These are phyloP conservation scores for Orthonevra nobilis DNA, from an alignment of 2,888 invertebrate species.

Conservation along the genomic window DNA sequence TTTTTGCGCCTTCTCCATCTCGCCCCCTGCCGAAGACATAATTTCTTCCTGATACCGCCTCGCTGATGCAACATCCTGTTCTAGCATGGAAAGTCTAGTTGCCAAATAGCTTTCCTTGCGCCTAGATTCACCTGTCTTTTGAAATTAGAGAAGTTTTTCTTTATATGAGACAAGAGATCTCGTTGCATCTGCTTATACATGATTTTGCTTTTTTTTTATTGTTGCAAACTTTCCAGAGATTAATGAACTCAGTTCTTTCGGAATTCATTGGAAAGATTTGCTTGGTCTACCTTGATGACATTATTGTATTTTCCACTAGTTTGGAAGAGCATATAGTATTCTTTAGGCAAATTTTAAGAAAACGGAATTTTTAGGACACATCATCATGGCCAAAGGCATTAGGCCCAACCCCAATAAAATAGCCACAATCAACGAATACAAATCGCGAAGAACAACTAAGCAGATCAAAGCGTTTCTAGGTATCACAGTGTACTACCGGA, in stretches of 20 bases:
- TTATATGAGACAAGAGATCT: too few relatives aligned
- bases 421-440: neutral
- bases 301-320: slow-evolving; percentile 41
- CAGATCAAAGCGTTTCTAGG: slow-evolving; percentile 17
- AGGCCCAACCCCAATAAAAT: slow-evolving; percentile 10
- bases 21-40: too few relatives aligned
- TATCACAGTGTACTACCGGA: slow-evolving; percentile 2
- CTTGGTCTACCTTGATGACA: slow-evolving; percentile 18
- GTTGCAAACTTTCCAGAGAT: slow-evolving; percentile 38
- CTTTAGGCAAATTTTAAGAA: slow-evolving; percentile 16
- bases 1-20: too few relatives aligned
- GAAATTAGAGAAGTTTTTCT: too few relatives aligned
- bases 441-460: neutral
- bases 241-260: slow-evolving; percentile 14
- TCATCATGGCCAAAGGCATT: slow-evolving; percentile 71
- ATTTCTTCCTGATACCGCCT: too few relatives aligned
- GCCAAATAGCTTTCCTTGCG: too few relatives aligned
- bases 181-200: too few relatives aligned
- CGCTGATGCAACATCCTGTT: too few relatives aligned
- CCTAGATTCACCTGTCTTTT: too few relatives aligned
- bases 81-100: too few relatives aligned
- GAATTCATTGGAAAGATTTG: neutral
- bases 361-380: slow-evolving; percentile 71
- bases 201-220: too few relatives aligned
- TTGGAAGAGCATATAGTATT: slow-evolving; percentile 71